Conservation (phyloP, 1,140 invertebrate species). For the Sweltsa coloradensis region DNA sequence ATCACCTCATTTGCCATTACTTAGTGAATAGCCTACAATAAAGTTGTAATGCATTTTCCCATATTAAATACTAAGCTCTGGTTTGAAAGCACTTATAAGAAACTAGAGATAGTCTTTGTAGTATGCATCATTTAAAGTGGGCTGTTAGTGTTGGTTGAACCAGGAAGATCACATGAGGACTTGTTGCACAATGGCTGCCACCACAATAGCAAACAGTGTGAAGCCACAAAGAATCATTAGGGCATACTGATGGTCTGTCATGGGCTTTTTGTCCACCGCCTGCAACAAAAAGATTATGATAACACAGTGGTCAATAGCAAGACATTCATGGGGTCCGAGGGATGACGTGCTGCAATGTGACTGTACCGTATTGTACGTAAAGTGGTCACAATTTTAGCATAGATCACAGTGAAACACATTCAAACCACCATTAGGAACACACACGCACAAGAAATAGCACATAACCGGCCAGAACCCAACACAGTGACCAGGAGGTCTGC, state of each 20-base stretch:
- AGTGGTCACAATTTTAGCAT: background rate
- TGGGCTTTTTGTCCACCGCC: constrained; percentile 29
- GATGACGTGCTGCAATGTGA: background rate
- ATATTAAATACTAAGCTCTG: background rate
- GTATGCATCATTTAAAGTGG: background rate
- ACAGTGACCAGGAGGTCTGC: too few species aligned
- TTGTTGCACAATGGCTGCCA: constrained; percentile 44
- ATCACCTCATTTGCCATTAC: background rate
- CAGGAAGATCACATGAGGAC: constrained; percentile 13
- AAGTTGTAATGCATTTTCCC: background rate
- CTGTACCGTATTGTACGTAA: background rate
- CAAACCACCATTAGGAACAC: too few species aligned
- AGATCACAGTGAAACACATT: background rate
- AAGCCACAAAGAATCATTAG: constrained; percentile 46
- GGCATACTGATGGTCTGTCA: constrained; percentile 51
- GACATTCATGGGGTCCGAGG: background rate
- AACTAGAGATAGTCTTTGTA: background rate
- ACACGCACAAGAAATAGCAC: too few species aligned
- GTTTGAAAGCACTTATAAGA: constrained; percentile 11
- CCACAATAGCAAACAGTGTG: constrained; percentile 45
- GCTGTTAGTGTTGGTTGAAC: background rate
- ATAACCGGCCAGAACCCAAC: too few species aligned
- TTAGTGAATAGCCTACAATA: background rate
- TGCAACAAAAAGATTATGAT: constrained; percentile 14
- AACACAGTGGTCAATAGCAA: background rate